phyloP scores from a whole-genome alignment of 1,140 invertebrate genomes.

The Megathymus violae region DNA sequence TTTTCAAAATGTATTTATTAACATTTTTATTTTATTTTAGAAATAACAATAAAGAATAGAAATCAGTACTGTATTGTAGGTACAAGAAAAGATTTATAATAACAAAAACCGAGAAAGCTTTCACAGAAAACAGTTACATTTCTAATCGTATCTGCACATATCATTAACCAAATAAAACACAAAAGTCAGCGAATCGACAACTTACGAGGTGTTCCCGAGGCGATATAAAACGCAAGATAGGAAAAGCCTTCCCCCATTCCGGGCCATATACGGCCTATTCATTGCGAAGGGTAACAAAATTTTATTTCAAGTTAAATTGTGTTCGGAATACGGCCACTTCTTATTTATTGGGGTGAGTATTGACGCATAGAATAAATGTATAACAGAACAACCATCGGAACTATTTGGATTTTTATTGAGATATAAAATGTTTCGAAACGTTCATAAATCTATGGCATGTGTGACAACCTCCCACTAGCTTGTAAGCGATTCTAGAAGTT shows the following conservation, averaged over 20 bases:
- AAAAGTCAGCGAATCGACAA: slow-evolving; percentile 68
- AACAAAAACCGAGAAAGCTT: background rate
- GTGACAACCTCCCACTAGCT: no score
- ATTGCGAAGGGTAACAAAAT: slow-evolving; percentile 70
- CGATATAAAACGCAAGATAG: slow-evolving; percentile 64
- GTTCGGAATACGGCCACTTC: slow-evolving; percentile 68
- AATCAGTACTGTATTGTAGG: background rate
- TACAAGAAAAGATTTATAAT: slow-evolving; percentile 11
- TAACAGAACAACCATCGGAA: background rate
- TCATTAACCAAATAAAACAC: slow-evolving; percentile 69
- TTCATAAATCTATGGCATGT: no score
- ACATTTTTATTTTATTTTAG: no score
- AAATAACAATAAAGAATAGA: no score
- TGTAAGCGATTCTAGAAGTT: no score
- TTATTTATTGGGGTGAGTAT: slow-evolving; percentile 63
- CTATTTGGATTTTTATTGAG: no score
- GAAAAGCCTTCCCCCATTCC: slow-evolving; percentile 59
- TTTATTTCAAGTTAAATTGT: slow-evolving; percentile 81
- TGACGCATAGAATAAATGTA: background rate
- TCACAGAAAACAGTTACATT: slow-evolving; percentile 34
- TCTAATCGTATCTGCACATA: slow-evolving; percentile 56
- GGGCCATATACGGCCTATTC: slow-evolving; percentile 71
- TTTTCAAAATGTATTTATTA: no score
- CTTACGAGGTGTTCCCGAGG: slow-evolving; percentile 63
- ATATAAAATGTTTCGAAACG: no score